Percentiles rank a stretch among this genome's conserved stretches.
phyloP scores from a whole-genome alignment of 1,140 invertebrate species.

The Araneus ventricosus region DNA sequence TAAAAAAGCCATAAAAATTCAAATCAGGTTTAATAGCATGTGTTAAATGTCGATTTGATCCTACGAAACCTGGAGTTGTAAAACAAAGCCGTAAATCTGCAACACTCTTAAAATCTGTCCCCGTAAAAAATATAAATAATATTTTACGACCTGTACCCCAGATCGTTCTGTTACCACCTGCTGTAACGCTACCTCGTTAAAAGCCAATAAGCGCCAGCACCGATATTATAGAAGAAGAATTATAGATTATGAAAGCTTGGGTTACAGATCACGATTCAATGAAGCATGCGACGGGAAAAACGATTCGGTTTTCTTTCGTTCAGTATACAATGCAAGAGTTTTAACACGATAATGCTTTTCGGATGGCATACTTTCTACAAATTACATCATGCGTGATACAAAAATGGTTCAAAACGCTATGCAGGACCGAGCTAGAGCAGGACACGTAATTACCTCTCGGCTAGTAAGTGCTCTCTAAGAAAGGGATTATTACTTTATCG shows the following conservation, averaged over 20 bases:
- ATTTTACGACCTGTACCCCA: constrained; percentile 28
- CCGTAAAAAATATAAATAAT: constrained; percentile 40
- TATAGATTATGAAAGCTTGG: neutral
- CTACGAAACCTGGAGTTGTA: neutral
- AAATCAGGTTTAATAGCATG: constrained; percentile 24
- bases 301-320: no score
- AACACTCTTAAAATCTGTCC: constrained; percentile 13
- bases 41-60: constrained; percentile 2
- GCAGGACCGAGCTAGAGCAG: no score
- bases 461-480: no score
- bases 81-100: constrained; percentile 34
- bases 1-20: constrained; percentile 34
- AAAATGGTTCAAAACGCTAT: no score
- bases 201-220: neutral
- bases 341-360: no score
- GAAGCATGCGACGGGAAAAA: neutral
- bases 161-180: constrained; percentile 13
- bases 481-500: no score
- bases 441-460: no score
- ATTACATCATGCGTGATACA: no score
- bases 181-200: constrained; percentile 16
- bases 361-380: no score
- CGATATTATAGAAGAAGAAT: neutral
- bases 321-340: no score
- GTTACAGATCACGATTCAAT: neutral